Conservation (phyloP, 2,797 vertebrate species). For the Rhinichthys osculus region DNA sequence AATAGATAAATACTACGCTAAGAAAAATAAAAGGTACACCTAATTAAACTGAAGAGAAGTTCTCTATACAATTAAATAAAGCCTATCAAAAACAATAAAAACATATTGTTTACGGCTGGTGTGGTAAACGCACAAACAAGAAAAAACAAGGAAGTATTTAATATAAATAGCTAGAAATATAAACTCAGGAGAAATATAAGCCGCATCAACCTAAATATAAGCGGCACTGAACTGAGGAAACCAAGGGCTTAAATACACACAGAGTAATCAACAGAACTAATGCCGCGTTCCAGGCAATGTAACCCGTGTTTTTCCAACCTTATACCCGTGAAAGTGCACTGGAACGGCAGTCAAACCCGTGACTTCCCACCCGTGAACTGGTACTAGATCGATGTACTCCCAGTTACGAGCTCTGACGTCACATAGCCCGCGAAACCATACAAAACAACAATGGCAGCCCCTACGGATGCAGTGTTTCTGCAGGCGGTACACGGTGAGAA, state of each 20-base stretch:
- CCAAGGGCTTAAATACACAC: background rate
- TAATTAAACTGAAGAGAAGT: background rate
- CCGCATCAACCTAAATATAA: background rate
- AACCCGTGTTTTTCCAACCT: too few relatives aligned
- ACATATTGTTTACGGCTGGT: background rate
- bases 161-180: too few relatives aligned
- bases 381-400: too few relatives aligned
- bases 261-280: background rate
- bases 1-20: background rate
- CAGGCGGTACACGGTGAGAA: too few relatives aligned
- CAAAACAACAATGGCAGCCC: too few relatives aligned
- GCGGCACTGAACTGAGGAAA: background rate
- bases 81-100: background rate
- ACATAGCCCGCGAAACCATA: too few relatives aligned
- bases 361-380: too few relatives aligned
- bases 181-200: background rate
- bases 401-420: too few relatives aligned
- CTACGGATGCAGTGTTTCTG: too few relatives aligned
- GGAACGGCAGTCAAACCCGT: too few relatives aligned
- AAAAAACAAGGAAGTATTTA: background rate
- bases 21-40: background rate
- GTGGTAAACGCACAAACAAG: background rate
- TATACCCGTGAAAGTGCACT: too few relatives aligned
- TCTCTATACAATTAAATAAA: background rate
- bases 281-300: too few relatives aligned